Base-by-base conservation (phyloP, 2,888 invertebrate species). In the Cantharis lateralis region DNA sequence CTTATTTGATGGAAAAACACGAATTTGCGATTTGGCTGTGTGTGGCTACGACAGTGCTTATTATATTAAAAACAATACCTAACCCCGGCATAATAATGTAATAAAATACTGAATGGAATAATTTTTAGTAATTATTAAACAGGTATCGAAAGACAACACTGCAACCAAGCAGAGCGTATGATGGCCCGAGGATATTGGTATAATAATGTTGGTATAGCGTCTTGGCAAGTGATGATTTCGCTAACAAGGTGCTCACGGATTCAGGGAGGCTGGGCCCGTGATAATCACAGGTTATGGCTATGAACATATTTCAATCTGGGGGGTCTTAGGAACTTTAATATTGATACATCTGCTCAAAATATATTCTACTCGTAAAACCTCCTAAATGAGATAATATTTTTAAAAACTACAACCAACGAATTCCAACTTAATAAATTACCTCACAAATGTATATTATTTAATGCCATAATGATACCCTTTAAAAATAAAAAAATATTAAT, bases 141-240 rank as follows among this genome's bases (percentile, higher is more conserved):
- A 72, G 74, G 74, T 71, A 78, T 71, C 69, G 68, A 64, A 71
- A 48, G 16, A 48, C 69, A 66, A 70, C 73, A 77, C 71, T 77
- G 74, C 74, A 61, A 74, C 70, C 68, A 62, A 69, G 62, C 24
- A 48, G 48, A 72, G 79, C 68, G 69, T 70, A 74, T 74, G 78
- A 78, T 80, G 64, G 81, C 82, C 83, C 72, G 75, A 75, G 81
- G 81, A 73, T 79, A 81, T 82, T 80, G 81, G 79, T 81, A 83
- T 84, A 82, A 84, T 84, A 83, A 79, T 76, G 78, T 74, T 77
- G 77, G 79, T 71, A 80, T 81, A 78, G 82, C 83, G 85, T 85
- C 85, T 85, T 84, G 84, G 84, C 84, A 84, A 85, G 85, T 86
- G 87, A 86, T 87, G 87, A 86, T 87, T 87, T 87, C 83, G 86